phyloP scores from a whole-genome alignment of 2,888 invertebrate species.

The Gordius sp. region DNA sequence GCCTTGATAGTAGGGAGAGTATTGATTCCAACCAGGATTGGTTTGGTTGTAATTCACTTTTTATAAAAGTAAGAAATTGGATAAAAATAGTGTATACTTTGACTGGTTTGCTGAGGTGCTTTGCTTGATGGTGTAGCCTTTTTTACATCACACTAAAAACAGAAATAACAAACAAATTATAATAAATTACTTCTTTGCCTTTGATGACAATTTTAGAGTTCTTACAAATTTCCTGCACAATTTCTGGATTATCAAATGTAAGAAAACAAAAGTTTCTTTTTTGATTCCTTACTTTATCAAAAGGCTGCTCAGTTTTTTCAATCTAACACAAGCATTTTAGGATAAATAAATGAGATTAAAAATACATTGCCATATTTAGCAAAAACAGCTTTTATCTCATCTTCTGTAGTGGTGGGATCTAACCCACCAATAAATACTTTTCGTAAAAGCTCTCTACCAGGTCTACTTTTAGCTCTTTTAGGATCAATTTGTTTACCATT shows the following conservation, averaged over 20 bases:
- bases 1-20: conserved; percentile 8
- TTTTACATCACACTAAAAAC: conserved; percentile 43
- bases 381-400: conserved; percentile 72
- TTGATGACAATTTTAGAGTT: conserved; percentile 71
- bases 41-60: neutral
- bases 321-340: conserved; percentile 39
- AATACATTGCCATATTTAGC: conserved; percentile 47
- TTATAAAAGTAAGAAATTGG: neutral
- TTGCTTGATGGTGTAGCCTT: conserved; percentile 47
- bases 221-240: conserved; percentile 63
- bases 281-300: conserved; percentile 82
- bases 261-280: conserved; percentile 89
- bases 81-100: neutral
- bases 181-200: conserved; percentile 43
- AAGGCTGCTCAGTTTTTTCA: conserved; percentile 79
- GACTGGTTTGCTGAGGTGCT: neutral
- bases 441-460: conserved; percentile 34
- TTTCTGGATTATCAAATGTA: conserved; percentile 78
- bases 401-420: conserved; percentile 65
- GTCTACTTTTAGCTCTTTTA: conserved; percentile 72
- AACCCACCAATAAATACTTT: conserved; percentile 89
- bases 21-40: neutral
- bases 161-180: neutral
- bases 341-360: conserved; percentile 16
- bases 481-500: conserved; percentile 84